Evolutionary conservation across 2,888 invertebrate genomes (phyloP).

Genomic region (Bhutanitis thaidina): DNA sequence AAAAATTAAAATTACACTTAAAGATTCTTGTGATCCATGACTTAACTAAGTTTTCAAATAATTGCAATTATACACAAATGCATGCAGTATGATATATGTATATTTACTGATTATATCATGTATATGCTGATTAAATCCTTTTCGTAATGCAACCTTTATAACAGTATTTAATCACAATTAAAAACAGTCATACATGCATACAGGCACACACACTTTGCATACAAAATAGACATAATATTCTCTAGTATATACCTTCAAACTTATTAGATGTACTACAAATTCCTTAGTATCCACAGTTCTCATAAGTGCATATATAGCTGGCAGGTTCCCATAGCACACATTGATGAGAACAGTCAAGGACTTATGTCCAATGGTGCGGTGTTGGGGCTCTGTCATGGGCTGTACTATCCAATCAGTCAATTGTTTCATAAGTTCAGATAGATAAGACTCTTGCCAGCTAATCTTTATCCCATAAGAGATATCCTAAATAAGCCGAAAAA

Average conservation of each 20-base stretch:
- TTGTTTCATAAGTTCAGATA: constrained; percentile 83
- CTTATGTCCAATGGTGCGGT: constrained; percentile 66
- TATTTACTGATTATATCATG: no score
- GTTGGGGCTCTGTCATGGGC: constrained; percentile 64
- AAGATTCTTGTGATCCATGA: no score
- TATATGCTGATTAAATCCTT: no score
- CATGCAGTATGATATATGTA: no score
- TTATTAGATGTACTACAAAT: constrained; percentile 81
- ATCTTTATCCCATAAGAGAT: constrained; percentile 89
- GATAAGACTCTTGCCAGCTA: constrained; percentile 89
- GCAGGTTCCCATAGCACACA: constrained; percentile 88
- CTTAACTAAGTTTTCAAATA: no score
- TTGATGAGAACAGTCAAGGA: constrained; percentile 86
- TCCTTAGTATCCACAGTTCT: constrained; percentile 85
- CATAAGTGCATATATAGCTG: constrained; percentile 86
- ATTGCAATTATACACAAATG: no score
- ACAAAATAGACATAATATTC: background rate
- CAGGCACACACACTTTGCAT: no score
- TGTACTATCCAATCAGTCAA: constrained; percentile 82
- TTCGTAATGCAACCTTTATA: no score
- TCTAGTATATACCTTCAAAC: constrained; percentile 72
- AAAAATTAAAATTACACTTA: no score
- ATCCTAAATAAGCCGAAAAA: constrained; percentile 69
- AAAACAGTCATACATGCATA: no score
- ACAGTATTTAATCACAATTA: no score